These are phyloP conservation scores for Tenebrosternarchus preto DNA, from an alignment of 2,113 vertebrate genomes.

Conservation along the genomic window DNA sequence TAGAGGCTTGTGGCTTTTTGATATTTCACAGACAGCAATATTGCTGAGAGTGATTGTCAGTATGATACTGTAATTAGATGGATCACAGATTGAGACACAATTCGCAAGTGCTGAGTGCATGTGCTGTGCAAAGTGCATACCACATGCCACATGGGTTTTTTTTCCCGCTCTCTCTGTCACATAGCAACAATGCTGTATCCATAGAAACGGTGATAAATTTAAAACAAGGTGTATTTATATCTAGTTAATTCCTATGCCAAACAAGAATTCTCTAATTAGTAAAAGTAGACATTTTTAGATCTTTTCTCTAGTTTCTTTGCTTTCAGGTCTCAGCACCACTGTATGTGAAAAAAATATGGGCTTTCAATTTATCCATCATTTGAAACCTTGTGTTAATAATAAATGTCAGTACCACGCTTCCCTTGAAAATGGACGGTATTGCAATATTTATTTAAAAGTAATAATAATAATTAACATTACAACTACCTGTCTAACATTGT, in stretches of 20 bases:
- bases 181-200: constrained; percentile 70
- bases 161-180: constrained; percentile 57
- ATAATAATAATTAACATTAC: no score
- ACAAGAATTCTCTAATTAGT: constrained; percentile 47
- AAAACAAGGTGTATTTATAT: constrained; percentile 63
- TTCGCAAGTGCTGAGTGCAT: constrained; percentile 23
- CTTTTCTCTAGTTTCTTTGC: background rate
- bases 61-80: constrained; percentile 39
- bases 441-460: background rate
- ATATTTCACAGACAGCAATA: constrained; percentile 40
- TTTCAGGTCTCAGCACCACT: background rate
- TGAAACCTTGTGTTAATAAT: background rate
- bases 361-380: background rate
- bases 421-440: background rate
- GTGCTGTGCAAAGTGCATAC: constrained; percentile 31
- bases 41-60: constrained; percentile 12
- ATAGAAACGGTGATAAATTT: constrained; percentile 69
- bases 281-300: constrained; percentile 5
- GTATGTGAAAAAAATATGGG: background rate
- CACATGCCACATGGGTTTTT: constrained; percentile 48
- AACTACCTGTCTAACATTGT: no score
- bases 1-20: background rate
- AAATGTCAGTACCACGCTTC: background rate
- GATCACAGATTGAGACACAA: constrained; percentile 34
- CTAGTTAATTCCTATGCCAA: constrained; percentile 13